phyloP scores from a whole-genome alignment of 1,140 invertebrate genomes.

The Drosophila hydei region DNA sequence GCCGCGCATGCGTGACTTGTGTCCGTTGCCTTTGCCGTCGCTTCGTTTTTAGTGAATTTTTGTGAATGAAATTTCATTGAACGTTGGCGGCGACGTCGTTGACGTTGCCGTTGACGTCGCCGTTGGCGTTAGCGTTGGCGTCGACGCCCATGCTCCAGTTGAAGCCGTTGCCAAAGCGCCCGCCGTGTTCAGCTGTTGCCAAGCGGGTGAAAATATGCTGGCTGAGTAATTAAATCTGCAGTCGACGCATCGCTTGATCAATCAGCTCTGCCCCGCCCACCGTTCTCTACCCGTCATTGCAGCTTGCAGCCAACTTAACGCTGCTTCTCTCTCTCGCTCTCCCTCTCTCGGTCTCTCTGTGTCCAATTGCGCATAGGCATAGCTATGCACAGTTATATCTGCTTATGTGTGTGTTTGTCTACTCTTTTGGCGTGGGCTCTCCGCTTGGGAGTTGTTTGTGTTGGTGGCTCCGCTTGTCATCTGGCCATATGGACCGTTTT shows the following conservation, averaged over 20 bases:
- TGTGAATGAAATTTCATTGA: slow-evolving; percentile 81
- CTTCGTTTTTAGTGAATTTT: slow-evolving; percentile 69
- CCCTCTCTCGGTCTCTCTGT: too few relatives aligned
- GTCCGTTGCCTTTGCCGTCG: slow-evolving; percentile 74
- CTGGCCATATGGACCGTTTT: slow-evolving; percentile 59
- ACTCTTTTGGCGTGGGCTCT: slow-evolving; percentile 64
- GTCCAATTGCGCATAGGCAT: slow-evolving; percentile 24
- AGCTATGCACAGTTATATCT: slow-evolving; percentile 26
- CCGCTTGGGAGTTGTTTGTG: slow-evolving; percentile 28
- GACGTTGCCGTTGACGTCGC: slow-evolving; percentile 12
- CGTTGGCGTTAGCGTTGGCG: slow-evolving; percentile 18
- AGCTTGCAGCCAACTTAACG: slow-evolving; percentile 4
- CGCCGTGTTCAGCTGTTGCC: slow-evolving; percentile 49
- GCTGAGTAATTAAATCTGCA: slow-evolving; percentile 73
- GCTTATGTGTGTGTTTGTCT: slow-evolving; percentile 4
- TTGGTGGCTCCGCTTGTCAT: slow-evolving; percentile 39
- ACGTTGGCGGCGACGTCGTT: slow-evolving; percentile 54
- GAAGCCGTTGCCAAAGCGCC: slow-evolving; percentile 4
- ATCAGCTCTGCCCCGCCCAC: slow-evolving; percentile 26
- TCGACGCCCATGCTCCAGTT: slow-evolving; percentile 41
- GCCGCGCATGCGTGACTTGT: slow-evolving; percentile 78
- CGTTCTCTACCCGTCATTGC: background rate
- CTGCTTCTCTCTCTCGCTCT: slow-evolving; percentile 11
- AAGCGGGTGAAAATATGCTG: slow-evolving; percentile 68
- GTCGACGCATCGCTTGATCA: slow-evolving; percentile 54